Evolutionary conservation across 2,113 vertebrate genomes (phyloP), one percentile per base, ranked within the genome.

Genomic region (Peromyscus polionotus): DNA sequence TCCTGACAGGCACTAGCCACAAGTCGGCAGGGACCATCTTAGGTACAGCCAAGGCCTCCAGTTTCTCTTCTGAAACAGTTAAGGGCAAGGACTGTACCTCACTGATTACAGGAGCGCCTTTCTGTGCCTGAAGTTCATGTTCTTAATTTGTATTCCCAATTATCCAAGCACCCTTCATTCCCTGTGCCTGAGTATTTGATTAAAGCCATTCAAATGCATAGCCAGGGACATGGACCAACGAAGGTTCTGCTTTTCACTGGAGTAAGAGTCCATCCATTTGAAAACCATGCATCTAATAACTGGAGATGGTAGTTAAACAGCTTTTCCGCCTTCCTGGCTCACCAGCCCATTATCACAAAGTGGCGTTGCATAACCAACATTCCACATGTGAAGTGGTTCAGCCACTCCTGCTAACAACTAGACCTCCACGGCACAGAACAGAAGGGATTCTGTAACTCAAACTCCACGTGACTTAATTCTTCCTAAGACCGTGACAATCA

Each of bases 191-290:
- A 24, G 24, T 54, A 73, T 84, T 51, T 92, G 87, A 96, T 75
- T 76, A 77, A 94, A 61, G 63, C 5, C 79, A 83, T 59, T 93
- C 31, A 81, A 48, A 94, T 31, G 48, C 45, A 42, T 20, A 20
- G 65, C 13, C 26, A 1, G 91, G 24, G 48, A 57, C 59, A 2
- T 39, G 5, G 67, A 57, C 76, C 90, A 79, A 61, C 33, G 0
- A 7, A n/a, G n/a, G 19, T 73, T 90, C 75, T 86, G 57, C 67
- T 94, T 88, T 95, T 92, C 88, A 93, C 24, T 61, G 73, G 93
- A 77, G 67, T 94, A 88, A 91, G 81, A 73, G 79, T 93, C 94
- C 28, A 92, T 48, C 85, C 90, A 51, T 57, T 85, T 75, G 89
- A 73, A 79, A 84, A 97, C 88, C 67, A 94, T 73, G 45, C 5